phyloP scores from a whole-genome alignment of 2,797 vertebrate genomes.

The Philypnodon macrostomus region DNA sequence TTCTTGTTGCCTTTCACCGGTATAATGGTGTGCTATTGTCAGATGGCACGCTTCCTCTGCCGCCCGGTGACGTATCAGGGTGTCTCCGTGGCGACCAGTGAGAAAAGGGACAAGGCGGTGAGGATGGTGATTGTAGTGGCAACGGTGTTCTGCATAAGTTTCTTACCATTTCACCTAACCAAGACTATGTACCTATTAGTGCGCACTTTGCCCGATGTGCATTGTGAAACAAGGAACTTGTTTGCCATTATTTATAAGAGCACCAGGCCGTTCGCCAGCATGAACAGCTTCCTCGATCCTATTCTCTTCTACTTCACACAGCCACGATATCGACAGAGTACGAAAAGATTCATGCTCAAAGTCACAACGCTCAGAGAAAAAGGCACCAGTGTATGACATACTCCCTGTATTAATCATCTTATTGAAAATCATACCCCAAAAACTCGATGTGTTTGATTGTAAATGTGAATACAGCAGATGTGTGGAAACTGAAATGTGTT shows the following conservation, averaged over 20 bases:
- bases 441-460: no score
- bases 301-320: conserved; percentile 96
- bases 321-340: conserved; percentile 82
- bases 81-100: conserved; percentile 59
- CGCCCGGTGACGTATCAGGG: conserved; percentile 55
- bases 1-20: conserved; percentile 87
- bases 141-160: conserved; percentile 87
- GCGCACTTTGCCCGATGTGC: conserved; percentile 65
- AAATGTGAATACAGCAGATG: conserved; percentile 5
- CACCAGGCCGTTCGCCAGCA: conserved; percentile 92
- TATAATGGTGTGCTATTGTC: conserved; percentile 86
- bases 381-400: conserved; percentile 37
- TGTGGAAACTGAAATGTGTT: not conserved
- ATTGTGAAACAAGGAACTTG: conserved; percentile 79
- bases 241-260: conserved; percentile 91
- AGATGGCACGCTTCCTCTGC: conserved; percentile 86
- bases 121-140: conserved; percentile 89
- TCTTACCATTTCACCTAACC: conserved; percentile 93
- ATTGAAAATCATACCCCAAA: no score
- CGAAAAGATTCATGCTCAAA: conserved; percentile 78
- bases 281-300: conserved; percentile 94
- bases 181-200: conserved; percentile 90
- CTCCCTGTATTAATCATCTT: no score
- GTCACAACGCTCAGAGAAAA: conserved; percentile 78
- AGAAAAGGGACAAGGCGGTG: conserved; percentile 85